Conservation (phyloP, 92 coral and sea anemone species). For the Actinostola sp. region DNA sequence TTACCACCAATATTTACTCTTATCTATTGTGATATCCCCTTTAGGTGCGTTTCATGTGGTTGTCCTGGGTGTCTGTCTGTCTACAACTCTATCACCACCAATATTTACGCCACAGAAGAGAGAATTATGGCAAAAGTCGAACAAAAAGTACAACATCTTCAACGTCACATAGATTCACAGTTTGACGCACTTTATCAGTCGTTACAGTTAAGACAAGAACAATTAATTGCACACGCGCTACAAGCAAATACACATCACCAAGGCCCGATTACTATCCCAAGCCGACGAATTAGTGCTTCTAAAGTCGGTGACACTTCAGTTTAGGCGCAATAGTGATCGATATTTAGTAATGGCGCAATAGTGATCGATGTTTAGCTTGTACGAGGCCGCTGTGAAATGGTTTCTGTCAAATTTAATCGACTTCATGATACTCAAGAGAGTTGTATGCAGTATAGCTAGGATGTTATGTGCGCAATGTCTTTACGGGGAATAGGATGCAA, state of each 20-base stretch:
- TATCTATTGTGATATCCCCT: conserved; percentile 1
- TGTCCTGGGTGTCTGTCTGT: conserved; percentile 98
- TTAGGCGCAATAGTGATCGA: neutral
- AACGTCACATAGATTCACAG: conserved; percentile 79
- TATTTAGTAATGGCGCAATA: neutral
- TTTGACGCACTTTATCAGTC: conserved; percentile 74
- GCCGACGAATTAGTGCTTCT: conserved; percentile 35
- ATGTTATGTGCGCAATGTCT: too few species aligned
- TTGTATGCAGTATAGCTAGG: too few species aligned
- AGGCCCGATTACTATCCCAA: conserved; percentile 10
- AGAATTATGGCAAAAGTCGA: conserved; percentile 92
- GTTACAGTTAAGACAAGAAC: conserved; percentile 64
- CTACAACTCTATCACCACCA: conserved; percentile 92
- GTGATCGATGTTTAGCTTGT: neutral
- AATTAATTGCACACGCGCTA: conserved; percentile 27
- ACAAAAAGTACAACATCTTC: conserved; percentile 70
- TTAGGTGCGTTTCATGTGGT: conserved; percentile 87
- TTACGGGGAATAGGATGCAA: too few species aligned
- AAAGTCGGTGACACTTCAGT: conserved; percentile 62
- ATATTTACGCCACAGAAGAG: conserved; percentile 94
- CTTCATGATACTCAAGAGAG: too few species aligned
- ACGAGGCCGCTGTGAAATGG: too few species aligned
- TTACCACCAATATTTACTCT: neutral
- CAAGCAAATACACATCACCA: conserved; percentile 11
- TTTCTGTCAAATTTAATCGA: too few species aligned